Percentiles rank a stretch among this genome's conserved stretches.
Evolutionary conservation across 1,140 invertebrate species (phyloP).

Genomic region (Frieseomelitta varia): DNA sequence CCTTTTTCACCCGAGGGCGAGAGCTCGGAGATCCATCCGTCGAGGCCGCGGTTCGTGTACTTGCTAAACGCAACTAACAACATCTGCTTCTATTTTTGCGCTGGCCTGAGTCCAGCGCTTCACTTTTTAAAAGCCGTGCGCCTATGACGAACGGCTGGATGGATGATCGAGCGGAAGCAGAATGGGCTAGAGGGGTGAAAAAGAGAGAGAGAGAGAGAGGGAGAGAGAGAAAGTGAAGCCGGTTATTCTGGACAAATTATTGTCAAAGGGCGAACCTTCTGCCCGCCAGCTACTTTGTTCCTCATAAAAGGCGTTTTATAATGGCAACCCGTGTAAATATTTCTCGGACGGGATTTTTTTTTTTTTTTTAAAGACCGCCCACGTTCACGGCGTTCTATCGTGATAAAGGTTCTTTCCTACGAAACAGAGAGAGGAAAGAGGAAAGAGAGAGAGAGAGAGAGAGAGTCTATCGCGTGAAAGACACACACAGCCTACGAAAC

Average conservation of each 20-base stretch:
- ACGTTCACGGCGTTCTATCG: conserved; percentile 15
- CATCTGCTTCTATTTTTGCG: conserved; percentile 83
- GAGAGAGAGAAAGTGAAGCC: conserved; percentile 46
- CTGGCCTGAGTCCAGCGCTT: conserved; percentile 81
- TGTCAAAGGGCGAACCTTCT: conserved; percentile 66
- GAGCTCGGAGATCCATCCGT: conserved; percentile 11
- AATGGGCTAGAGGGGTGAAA: conserved; percentile 37
- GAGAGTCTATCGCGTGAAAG: not conserved
- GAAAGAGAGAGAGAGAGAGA: too few relatives aligned
- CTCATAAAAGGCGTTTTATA: conserved; percentile 67
- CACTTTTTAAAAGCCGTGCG: conserved; percentile 78
- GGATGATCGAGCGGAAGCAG: conserved; percentile 76
- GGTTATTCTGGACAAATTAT: conserved; percentile 72
- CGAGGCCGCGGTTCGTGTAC: conserved; percentile 55
- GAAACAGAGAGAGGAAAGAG: not conserved
- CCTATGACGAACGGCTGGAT: conserved; percentile 80
- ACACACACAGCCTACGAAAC: not conserved
- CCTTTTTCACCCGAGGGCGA: conserved; percentile 3
- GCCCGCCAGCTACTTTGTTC: conserved; percentile 65
- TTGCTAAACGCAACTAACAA: conserved; percentile 73
- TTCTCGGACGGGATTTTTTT: conserved; percentile 38
- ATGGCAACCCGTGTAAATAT: conserved; percentile 64
- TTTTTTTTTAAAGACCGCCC: conserved; percentile 14
- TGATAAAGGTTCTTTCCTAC: conserved; percentile 42
- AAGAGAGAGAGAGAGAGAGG: conserved; percentile 35